Evolutionary conservation across 92 coral and sea anemone species (phyloP).

Genomic region (Zoanthus gigantus): DNA sequence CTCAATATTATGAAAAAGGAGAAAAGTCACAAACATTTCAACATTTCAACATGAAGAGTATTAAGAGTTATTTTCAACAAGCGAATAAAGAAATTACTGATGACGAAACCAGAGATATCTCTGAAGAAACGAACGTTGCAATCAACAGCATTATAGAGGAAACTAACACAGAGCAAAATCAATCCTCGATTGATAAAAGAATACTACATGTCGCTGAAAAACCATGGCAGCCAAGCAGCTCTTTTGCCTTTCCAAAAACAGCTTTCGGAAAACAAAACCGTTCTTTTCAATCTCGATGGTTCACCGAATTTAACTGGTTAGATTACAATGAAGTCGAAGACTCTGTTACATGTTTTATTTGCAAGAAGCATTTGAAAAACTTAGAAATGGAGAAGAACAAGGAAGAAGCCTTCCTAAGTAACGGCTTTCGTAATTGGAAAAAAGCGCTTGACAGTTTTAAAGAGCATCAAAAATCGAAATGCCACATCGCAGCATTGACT

Average conservation of each 20-base stretch:
- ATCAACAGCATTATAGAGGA: too few relatives aligned
- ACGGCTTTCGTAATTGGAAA: not conserved
- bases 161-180: too few relatives aligned
- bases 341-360: not conserved
- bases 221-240: too few relatives aligned
- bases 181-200: too few relatives aligned
- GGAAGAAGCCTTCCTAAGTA: not conserved
- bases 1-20: too few relatives aligned
- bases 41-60: too few relatives aligned
- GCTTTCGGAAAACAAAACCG: slow-evolving; percentile 2
- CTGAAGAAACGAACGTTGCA: too few relatives aligned
- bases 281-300: slow-evolving; percentile 4
- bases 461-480: not conserved
- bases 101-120: too few relatives aligned
- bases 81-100: too few relatives aligned
- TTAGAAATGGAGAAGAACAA: not conserved
- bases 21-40: too few relatives aligned
- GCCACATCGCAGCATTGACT: not conserved
- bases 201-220: too few relatives aligned
- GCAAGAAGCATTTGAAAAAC: not conserved
- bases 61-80: too few relatives aligned
- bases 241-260: not conserved
- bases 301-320: slow-evolving; percentile 7
- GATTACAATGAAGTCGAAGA: not conserved
- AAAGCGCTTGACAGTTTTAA: not conserved